Conservation (phyloP, 2,888 invertebrate species). For the Ennomos fuscantarius region DNA sequence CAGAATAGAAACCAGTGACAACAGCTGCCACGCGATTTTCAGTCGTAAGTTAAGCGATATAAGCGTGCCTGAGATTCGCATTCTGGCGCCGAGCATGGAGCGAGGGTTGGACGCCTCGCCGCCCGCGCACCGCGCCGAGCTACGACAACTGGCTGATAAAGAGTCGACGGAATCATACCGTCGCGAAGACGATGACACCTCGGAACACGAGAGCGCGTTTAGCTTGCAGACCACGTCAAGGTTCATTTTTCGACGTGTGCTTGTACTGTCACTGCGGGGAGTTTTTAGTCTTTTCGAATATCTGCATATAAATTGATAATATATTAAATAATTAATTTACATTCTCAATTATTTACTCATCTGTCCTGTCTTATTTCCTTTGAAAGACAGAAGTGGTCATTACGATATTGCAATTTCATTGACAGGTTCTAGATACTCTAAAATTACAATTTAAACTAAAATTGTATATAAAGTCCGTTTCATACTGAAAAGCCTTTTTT, state of each 20-base stretch:
- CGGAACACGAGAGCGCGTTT: slow-evolving; percentile 83
- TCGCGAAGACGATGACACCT: slow-evolving; percentile 66
- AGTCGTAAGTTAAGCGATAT: slow-evolving; percentile 90
- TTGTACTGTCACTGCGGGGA: slow-evolving; percentile 32
- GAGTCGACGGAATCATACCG: slow-evolving; percentile 34
- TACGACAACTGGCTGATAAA: slow-evolving; percentile 32
- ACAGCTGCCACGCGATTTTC: slow-evolving; percentile 55
- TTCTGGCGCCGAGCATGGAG: slow-evolving; percentile 93
- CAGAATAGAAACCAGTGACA: neutral
- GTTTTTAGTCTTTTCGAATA: neutral
- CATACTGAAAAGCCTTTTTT: too few species aligned
- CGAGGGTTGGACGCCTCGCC: slow-evolving; percentile 87
- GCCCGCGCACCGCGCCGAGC: slow-evolving; percentile 42
- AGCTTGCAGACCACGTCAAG: slow-evolving; percentile 77
- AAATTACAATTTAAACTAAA: too few species aligned
- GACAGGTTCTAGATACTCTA: too few species aligned
- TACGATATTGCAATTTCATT: too few species aligned
- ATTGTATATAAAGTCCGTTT: too few species aligned
- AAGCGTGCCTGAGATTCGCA: slow-evolving; percentile 92
- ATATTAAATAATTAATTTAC: too few species aligned
- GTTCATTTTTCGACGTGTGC: slow-evolving; percentile 52
- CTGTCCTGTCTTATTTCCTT: too few species aligned
- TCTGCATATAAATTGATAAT: too few species aligned
- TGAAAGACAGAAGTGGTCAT: too few species aligned
- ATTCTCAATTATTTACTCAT: too few species aligned